A percentile compares a stretch with the other conserved stretches of the same genome.
Evolutionary conservation across 2,888 invertebrate species (phyloP).

Genomic region (Troides oblongomaculatus): DNA sequence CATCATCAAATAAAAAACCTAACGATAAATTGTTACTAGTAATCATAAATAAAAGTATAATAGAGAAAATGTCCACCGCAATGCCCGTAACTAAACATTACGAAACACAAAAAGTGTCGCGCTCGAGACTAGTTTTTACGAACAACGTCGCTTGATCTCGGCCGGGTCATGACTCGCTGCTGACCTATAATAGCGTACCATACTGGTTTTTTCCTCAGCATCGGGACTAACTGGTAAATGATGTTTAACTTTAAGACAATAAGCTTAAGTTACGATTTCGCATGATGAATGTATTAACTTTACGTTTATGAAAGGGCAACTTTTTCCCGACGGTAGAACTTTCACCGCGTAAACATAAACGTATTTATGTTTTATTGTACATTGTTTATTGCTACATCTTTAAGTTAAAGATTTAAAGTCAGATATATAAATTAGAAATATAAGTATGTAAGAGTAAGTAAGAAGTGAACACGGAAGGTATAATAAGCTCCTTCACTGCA

Average conservation of each 20-base stretch:
- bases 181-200: constrained; percentile 71
- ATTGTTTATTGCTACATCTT: neutral
- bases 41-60: neutral
- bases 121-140: constrained; percentile 24
- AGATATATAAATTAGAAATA: too few species aligned
- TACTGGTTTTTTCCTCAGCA: constrained; percentile 63
- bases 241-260: constrained; percentile 46
- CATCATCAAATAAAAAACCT: too few species aligned
- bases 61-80: neutral
- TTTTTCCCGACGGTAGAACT: constrained; percentile 44
- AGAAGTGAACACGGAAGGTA: too few species aligned
- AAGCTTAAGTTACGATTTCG: constrained; percentile 44
- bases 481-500: too few species aligned
- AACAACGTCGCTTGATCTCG: constrained; percentile 28
- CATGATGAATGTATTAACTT: constrained; percentile 41
- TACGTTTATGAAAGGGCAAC: constrained; percentile 41
- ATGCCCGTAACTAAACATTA: constrained; percentile 20
- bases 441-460: too few species aligned
- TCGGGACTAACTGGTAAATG: constrained; percentile 33
- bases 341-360: constrained; percentile 40
- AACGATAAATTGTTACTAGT: too few species aligned
- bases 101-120: constrained; percentile 24
- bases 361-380: constrained; percentile 4
- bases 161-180: constrained; percentile 57
- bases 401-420: too few species aligned